Base-by-base conservation (phyloP, 1,140 invertebrate genomes). In the Ceratosolen fusciceps region DNA sequence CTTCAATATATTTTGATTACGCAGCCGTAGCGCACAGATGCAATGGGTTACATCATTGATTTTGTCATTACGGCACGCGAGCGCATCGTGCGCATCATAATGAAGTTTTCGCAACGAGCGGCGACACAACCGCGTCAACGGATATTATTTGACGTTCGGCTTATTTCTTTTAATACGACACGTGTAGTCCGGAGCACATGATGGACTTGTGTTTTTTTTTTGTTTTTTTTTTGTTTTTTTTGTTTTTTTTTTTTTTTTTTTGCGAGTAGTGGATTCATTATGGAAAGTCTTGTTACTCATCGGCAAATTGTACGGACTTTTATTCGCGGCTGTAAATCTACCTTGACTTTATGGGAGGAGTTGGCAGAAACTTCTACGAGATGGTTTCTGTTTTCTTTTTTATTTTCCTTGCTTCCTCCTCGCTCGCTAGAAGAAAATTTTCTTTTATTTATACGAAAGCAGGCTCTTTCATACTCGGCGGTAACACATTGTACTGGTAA, bases 291-390 rank as follows among this genome's bases (percentile, higher is more conserved):
- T 79, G 58, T 79, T 74, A 67, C 68, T 79, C 71, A 74, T 79
- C 71, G 71, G 52, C 58, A 72, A 79, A 73, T 71, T 49, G 67
- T 71, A n/a, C 67, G 67, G 67, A 77, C 76, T 77, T 77, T 77
- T 77, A 77, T 77, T 77, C 49, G 24, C 49, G 52, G 67, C 54
- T 77, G 76, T 77, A 77, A 77, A 77, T 77, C 76, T 77, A 60
- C 9, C 52, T 52, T 77, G 67, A 71, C 54, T 77, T 77, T 77
- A 77, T 71, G 76, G 52, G 43, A 54, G 34, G 54, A 54, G 39
- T 58, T 47, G 29, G 58, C 58, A 60, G n/a, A 67, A 39, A 67
- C 19, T 67, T 43, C 47, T 34, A 26, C 26, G 31, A 26, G 31
- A 73, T 34, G 49, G 43, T 12, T 71, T 49, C 43, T 0, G 12